Conservation (phyloP, 92 coral and sea anemone genomes). For the Parazoanthus atlanticus region DNA sequence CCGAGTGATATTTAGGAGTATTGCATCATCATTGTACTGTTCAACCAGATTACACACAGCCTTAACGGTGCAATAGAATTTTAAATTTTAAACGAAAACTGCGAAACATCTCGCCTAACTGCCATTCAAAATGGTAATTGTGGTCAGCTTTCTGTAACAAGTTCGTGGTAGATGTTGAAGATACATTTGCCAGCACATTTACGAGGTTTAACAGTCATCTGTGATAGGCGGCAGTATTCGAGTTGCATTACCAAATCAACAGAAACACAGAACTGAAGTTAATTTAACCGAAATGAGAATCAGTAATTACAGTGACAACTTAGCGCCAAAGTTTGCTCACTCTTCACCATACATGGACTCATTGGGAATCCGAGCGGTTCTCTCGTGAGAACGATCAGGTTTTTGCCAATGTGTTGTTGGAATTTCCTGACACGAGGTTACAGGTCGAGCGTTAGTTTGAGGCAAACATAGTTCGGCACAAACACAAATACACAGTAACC, state of each 20-base stretch:
- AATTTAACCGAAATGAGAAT: background rate
- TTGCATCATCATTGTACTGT: background rate
- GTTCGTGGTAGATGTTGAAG: background rate
- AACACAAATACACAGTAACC: background rate
- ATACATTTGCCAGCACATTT: background rate
- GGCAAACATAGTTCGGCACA: background rate
- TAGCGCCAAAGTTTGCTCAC: background rate
- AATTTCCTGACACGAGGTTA: background rate
- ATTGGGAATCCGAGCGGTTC: no score
- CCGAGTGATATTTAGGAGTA: background rate
- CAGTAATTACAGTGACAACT: background rate
- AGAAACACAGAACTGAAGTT: background rate
- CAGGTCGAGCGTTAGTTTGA: background rate
- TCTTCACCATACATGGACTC: background rate
- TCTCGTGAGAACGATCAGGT: background rate
- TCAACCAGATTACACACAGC: background rate
- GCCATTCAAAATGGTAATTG: background rate
- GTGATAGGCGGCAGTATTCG: background rate
- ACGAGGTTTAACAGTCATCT: background rate
- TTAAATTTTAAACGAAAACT: background rate
- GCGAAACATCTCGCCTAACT: background rate
- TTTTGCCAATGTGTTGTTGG: background rate
- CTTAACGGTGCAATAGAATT: background rate
- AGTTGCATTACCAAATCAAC: background rate
- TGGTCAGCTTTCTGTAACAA: slow-evolving; percentile 17